Evolutionary conservation across 2,888 invertebrate genomes (phyloP).

Genomic region (Colostygia pectinataria): DNA sequence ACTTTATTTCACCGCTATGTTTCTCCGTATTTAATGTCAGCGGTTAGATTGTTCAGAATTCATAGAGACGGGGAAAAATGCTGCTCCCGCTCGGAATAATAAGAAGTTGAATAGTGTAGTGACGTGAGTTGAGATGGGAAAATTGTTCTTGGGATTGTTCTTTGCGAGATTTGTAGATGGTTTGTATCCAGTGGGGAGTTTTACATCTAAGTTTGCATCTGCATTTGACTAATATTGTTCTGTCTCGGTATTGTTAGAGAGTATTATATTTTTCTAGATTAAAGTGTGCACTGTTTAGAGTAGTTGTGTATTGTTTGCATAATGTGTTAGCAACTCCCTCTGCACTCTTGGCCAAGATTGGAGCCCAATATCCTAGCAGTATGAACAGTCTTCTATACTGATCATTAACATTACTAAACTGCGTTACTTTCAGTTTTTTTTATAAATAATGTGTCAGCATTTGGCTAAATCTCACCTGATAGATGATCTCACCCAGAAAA

Average conservation of each 20-base stretch:
- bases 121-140: conserved; percentile 17
- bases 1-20: conserved; percentile 15
- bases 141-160: conserved; percentile 19
- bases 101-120: conserved; percentile 23
- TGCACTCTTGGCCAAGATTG: too few relatives aligned
- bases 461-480: too few relatives aligned
- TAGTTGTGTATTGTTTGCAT: too few relatives aligned
- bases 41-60: conserved; percentile 29
- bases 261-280: too few relatives aligned
- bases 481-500: too few relatives aligned
- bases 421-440: too few relatives aligned
- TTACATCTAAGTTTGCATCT: conserved; percentile 16
- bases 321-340: too few relatives aligned
- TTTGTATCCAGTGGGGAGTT: conserved; percentile 3
- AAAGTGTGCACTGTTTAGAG: too few relatives aligned
- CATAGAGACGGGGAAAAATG: conserved; percentile 26
- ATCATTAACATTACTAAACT: too few relatives aligned
- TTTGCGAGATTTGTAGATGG: conserved; percentile 12
- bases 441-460: too few relatives aligned
- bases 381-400: too few relatives aligned
- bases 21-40: conserved; percentile 22
- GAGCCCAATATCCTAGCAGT: too few relatives aligned
- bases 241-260: neutral
- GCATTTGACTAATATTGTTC: conserved; percentile 9
- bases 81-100: conserved; percentile 21